Percentiles rank a stretch among this genome's conserved stretches.
Evolutionary conservation across 2,113 vertebrate species (phyloP).

Genomic region (Thymallus thymallus): DNA sequence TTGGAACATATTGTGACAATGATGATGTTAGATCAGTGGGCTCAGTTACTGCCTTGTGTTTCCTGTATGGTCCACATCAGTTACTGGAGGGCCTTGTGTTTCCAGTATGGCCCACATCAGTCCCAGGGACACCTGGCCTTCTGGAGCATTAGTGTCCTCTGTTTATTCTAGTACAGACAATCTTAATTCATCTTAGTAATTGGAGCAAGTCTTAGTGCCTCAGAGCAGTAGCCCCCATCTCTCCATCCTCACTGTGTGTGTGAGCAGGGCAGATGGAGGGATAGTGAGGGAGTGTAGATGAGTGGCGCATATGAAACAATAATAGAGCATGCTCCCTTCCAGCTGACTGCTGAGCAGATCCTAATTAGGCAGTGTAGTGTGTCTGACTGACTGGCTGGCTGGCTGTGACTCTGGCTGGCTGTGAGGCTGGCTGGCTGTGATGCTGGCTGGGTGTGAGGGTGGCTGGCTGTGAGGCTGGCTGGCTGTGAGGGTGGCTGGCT

Average conservation of each 20-base stretch:
- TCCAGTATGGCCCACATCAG: constrained; percentile 15
- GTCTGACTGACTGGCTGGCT: constrained; percentile 18
- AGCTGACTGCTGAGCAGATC: constrained; percentile 17
- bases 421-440: no score
- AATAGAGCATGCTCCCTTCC: constrained; percentile 16
- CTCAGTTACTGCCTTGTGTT: constrained; percentile 1
- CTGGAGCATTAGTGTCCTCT: not conserved
- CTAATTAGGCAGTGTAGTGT: constrained; percentile 59
- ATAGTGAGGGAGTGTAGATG: constrained; percentile 26
- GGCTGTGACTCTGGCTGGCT: constrained; percentile 15
- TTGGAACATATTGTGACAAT: not conserved
- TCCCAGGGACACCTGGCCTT: not conserved
- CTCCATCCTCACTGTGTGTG: constrained; percentile 24
- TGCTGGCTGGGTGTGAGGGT: no score
- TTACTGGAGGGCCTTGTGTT: constrained; percentile 15
- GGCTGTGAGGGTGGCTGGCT: no score
- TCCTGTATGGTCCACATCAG: not conserved
- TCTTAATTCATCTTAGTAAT: no score
- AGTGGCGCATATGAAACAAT: constrained; percentile 29
- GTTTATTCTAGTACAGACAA: constrained; percentile 22
- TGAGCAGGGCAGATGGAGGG: not conserved
- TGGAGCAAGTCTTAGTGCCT: no score
- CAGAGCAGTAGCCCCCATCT: no score
- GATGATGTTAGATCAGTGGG: not conserved
- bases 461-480: constrained; percentile 15